Conservation (phyloP, 1,140 invertebrate species). For the Brachionus sp. region DNA sequence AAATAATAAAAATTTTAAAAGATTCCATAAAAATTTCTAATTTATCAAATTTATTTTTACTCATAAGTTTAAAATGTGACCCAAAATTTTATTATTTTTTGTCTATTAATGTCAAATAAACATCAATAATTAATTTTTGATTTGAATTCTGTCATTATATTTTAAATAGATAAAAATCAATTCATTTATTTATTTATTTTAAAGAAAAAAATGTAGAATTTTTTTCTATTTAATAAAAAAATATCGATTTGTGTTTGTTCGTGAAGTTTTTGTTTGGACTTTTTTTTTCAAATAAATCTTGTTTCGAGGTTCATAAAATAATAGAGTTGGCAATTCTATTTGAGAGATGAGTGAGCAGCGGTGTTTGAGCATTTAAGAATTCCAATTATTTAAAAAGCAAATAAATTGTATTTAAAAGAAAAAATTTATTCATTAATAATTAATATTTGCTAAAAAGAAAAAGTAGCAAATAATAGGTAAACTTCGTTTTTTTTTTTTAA, state of each 20-base stretch:
- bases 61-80: neutral
- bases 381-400: conserved; percentile 24
- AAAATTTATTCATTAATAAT: neutral
- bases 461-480: neutral
- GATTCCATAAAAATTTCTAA: neutral
- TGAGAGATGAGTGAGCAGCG: neutral
- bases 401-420: conserved; percentile 45
- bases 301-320: neutral
- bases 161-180: too few species aligned
- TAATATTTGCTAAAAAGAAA: neutral
- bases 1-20: conserved; percentile 40
- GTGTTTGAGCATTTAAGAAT: conserved; percentile 23
- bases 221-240: too few species aligned
- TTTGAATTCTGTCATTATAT: too few species aligned
- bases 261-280: neutral
- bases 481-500: neutral
- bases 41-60: neutral
- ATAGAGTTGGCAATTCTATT: neutral
- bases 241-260: neutral
- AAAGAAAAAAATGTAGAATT: too few species aligned
- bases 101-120: neutral
- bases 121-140: neutral
- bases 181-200: too few species aligned
- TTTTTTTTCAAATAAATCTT: neutral
- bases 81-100: neutral